Base-by-base conservation (phyloP, 2,113 vertebrate genomes). In the Ceyx melanurus region DNA sequence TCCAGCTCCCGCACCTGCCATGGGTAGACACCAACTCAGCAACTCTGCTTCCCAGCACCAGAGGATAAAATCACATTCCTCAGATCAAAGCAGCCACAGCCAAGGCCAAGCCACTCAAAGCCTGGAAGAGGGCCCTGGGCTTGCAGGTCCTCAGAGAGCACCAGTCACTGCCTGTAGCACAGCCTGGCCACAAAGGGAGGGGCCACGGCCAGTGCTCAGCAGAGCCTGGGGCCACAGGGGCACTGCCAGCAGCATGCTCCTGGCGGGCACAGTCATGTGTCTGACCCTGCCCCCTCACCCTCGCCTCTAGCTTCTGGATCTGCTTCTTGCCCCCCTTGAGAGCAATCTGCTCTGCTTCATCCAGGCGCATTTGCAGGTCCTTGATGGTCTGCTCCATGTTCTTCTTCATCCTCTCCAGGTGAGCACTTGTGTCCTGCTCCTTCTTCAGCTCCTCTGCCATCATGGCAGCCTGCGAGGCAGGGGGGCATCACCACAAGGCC, bases 371-470 rank as follows among this genome's bases (percentile, higher is more conserved):
- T 98, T 99, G 99, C 84, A 99, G 98, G 92, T 99, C 99, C 95
- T 99, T 98, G 76, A 98, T 97, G 10, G 98, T 99, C 97, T 99
- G 98, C 82, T 99, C 99, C 98, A 99, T 98, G 65, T 99, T 99
- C 97, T 98, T 99, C 97, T 99, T 99, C 99, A 99, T 99, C 73
- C 99, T 97, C 70, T 99, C 99, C 86, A 99, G 97, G 92, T 99
- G 99, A 0, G 98, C 96, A 0, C 98, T 98, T 0, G 98, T 99
- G 96, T 99, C 99, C 96, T 99, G 99, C 96, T 99, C 99, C 94
- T 99, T 99, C 96, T 99, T 99, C 94, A 99, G 97, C 95, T 99
- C 99, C 91, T 99, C 99, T 1, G 99, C 99, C 99, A 99, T 99
- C 99, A 99, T 99, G 80, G 99, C 99, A 4, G 99, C 99, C 99